Evolutionary conservation across 2,888 invertebrate genomes (phyloP).

Genomic region (Nemurella pictetii): DNA sequence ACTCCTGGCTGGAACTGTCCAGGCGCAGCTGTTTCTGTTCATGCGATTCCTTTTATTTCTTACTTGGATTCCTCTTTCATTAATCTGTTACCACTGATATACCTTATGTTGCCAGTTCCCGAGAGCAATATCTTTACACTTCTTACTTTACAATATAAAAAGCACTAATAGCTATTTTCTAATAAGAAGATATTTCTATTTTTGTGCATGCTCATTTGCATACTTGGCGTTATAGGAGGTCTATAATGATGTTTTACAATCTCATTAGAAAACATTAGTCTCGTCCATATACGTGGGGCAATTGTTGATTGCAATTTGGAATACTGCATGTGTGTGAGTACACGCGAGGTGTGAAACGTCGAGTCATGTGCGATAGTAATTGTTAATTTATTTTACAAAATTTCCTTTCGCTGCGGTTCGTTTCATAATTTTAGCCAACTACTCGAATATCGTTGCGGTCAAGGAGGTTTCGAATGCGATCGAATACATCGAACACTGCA

Average conservation of each 20-base stretch:
- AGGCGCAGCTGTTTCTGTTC: too few species aligned
- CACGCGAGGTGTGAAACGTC: neutral
- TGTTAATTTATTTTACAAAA: neutral
- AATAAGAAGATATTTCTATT: neutral
- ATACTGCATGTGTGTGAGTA: neutral
- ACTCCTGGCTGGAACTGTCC: too few species aligned
- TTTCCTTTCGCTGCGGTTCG: neutral
- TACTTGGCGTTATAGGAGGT: neutral
- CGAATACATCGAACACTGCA: neutral
- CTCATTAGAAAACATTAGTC: neutral
- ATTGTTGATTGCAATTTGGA: neutral
- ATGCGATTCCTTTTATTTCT: neutral
- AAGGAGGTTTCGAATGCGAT: neutral
- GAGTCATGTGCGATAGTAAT: neutral
- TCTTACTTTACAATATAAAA: neutral
- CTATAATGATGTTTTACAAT: neutral
- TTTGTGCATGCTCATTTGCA: neutral
- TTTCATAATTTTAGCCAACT: neutral
- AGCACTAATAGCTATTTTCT: neutral
- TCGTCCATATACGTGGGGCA: neutral
- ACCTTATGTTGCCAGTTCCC: neutral
- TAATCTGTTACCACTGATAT: neutral
- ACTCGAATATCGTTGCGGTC: neutral
- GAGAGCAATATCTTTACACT: neutral
- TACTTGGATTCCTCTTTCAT: too few species aligned